Evolutionary conservation across 2,797 vertebrate genomes (phyloP).

Genomic region (Semaprochilodus insignis): DNA sequence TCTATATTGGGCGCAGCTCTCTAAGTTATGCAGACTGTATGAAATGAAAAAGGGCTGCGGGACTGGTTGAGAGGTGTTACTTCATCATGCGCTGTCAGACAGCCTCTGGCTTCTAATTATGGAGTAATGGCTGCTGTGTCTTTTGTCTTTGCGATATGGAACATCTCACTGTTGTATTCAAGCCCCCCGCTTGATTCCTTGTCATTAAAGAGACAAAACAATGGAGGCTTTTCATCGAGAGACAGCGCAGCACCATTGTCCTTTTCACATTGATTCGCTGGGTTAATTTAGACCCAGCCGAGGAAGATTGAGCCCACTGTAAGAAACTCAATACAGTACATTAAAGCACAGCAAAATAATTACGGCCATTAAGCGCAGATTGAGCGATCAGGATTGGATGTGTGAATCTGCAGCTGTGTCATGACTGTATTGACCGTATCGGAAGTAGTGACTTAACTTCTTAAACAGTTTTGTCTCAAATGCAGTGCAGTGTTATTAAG

Average conservation of each 20-base stretch:
- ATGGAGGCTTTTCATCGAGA: slow-evolving; percentile 49
- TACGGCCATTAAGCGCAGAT: slow-evolving; percentile 48
- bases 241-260: slow-evolving; percentile 45
- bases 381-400: slow-evolving; percentile 42
- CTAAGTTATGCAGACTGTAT: slow-evolving; percentile 40
- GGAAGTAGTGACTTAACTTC: slow-evolving; percentile 10
- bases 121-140: slow-evolving; percentile 49
- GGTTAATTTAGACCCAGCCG: slow-evolving; percentile 53
- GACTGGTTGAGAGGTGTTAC: slow-evolving; percentile 52
- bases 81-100: slow-evolving; percentile 55
- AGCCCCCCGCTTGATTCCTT: slow-evolving; percentile 50
- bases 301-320: slow-evolving; percentile 51
- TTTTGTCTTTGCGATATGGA: slow-evolving; percentile 50
- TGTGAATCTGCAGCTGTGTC: slow-evolving; percentile 46
- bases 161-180: slow-evolving; percentile 40
- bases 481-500: slow-evolving; percentile 17
- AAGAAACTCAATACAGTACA: slow-evolving; percentile 51
- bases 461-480: slow-evolving; percentile 1
- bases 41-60: slow-evolving; percentile 39
- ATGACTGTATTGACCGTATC: slow-evolving; percentile 36
- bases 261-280: slow-evolving; percentile 51
- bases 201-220: slow-evolving; percentile 59
- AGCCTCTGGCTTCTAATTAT: slow-evolving; percentile 60
- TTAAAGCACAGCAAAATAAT: slow-evolving; percentile 56
- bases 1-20: slow-evolving; percentile 13